phyloP scores from a whole-genome alignment of 2,888 invertebrate species.

The Lepidocyrtoides sp. region DNA sequence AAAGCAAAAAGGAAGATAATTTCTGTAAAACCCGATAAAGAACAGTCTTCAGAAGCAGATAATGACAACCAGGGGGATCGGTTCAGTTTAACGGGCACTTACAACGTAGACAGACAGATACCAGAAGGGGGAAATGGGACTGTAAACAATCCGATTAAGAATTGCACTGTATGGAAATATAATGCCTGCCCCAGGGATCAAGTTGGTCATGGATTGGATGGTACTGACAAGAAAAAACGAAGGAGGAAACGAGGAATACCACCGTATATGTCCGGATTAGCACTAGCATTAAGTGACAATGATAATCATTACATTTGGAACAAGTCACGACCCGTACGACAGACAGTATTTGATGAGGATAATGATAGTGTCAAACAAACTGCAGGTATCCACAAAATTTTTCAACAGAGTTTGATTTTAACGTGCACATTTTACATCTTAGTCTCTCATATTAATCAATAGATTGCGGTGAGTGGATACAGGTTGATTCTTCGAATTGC shows the following conservation, averaged over 20 bases:
- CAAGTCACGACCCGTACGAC: neutral
- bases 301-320: neutral
- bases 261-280: neutral
- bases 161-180: slow-evolving; percentile 52
- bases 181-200: slow-evolving; percentile 41
- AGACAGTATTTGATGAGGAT: slow-evolving; percentile 16
- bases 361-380: neutral
- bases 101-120: slow-evolving; percentile 7
- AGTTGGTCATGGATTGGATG: neutral
- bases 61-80: neutral
- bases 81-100: slow-evolving; percentile 9
- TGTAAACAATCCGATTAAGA: neutral
- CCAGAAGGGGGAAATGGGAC: neutral
- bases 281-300: neutral
- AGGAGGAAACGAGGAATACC: slow-evolving; percentile 1
- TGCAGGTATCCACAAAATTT: neutral
- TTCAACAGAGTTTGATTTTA: too few species aligned
- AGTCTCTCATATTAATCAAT: too few species aligned
- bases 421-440: too few species aligned
- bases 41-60: neutral
- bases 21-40: neutral
- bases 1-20: neutral
- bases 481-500: slow-evolving; percentile 13
- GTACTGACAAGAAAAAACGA: neutral
- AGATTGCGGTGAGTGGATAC: slow-evolving; percentile 52